A percentile compares a stretch with the other conserved stretches of the same genome.
Evolutionary conservation across 2,888 invertebrate genomes (phyloP).

Genomic region (Crocallis elinguaria): DNA sequence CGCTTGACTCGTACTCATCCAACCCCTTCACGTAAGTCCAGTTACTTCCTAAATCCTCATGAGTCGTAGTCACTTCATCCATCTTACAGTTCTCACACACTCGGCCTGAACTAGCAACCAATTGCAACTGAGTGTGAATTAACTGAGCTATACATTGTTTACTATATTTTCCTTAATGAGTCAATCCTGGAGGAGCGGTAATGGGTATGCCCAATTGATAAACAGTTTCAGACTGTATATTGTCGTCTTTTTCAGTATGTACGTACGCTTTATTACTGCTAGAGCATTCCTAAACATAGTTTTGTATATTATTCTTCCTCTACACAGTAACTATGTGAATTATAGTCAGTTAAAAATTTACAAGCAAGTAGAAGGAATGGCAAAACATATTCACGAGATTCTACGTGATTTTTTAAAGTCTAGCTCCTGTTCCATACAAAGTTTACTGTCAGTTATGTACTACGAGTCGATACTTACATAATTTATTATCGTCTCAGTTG

Average conservation of each 20-base stretch:
- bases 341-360: conserved; percentile 1
- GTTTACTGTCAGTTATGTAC: background rate
- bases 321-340: background rate
- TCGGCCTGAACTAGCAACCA: conserved; percentile 11
- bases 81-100: conserved; percentile 44
- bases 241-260: conserved; percentile 28
- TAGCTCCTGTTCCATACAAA: background rate
- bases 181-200: conserved; percentile 55
- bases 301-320: background rate
- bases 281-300: background rate
- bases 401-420: too few species aligned
- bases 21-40: conserved; percentile 41
- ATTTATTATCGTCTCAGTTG: background rate
- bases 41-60: conserved; percentile 13
- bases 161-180: conserved; percentile 69
- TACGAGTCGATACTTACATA: too few species aligned
- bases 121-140: conserved; percentile 60
- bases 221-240: conserved; percentile 38
- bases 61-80: conserved; percentile 46
- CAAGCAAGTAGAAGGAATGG: conserved; percentile 17
- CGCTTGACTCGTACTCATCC: conserved; percentile 53
- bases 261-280: background rate
- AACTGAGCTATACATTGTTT: conserved; percentile 52
- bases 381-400: conserved; percentile 9
- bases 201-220: conserved; percentile 59